Base-by-base conservation (phyloP, 2,797 vertebrate genomes). In the Rhodeus uyekii region DNA sequence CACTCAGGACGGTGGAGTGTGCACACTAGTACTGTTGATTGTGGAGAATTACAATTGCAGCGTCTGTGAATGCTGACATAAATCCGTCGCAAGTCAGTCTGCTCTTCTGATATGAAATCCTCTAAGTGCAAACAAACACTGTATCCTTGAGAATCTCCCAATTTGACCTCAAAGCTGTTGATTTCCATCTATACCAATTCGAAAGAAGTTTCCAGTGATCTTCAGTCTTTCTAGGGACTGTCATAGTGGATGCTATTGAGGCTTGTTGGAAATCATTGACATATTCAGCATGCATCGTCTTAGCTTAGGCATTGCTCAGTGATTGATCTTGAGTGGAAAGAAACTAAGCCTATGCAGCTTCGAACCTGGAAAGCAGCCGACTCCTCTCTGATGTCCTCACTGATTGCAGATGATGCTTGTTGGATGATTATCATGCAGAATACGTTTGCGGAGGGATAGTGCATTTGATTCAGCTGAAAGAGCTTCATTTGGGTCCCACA, bases 241-340 rank as follows among this genome's bases (percentile, higher is more conserved):
- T 61, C 55, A 38, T 63, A 42, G 44, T 53, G 46, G 19, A 82
- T 55, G 50, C 58, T 81, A 32, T 65, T 24, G 1, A 65, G 13
- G 63, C 38, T 60, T 34, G 80, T 60, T 27, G 73, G 38, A 82
- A 76, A 68, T 76, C 80, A 58, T 69, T 82, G 36, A 82, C 44
- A 76, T 76, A 44, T 82, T 44, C 60, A 29, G 38, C 63, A 1
- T 74, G 60, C 24, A 46, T 53, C 46, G 65, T 81, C 9, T 67
- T 38, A 67, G 48, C 22, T 67, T 44, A 38, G 48, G 50, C 34
- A 76, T 76, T 76, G 50, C 50, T 36, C n/a, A 2, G 80, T 22
- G 73, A 82, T 68, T 82, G 73, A 68, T 76, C 73, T 82, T 44
- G 48, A 58, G 72, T 60, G 38, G 48, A 67, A 44, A 76, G 29